Evolutionary conservation across 2,113 vertebrate genomes (phyloP), one percentile per base, ranked within the genome.

Genomic region (Corythaixoides concolor): DNA sequence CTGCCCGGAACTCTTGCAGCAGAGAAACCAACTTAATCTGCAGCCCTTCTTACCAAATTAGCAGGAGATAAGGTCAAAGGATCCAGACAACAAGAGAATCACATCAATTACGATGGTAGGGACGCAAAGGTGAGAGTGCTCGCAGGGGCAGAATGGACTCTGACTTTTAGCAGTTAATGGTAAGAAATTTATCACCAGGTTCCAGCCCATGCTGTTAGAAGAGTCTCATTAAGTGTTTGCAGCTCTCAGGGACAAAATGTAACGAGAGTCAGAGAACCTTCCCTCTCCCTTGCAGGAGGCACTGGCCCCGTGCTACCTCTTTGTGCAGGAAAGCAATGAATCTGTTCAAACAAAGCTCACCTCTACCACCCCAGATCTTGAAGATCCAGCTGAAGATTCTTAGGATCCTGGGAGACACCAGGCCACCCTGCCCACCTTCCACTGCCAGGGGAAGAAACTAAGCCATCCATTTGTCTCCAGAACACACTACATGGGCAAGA

Each of bases 161-260:
- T 88, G 85, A 73, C 78, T 95, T 94, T 72, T 53, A 88, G 30
- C 89, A 83, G 11, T 30, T 85, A 69, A 82, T 33, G 63, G 70
- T n/a, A 94, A 96, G 30, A 79, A 37, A 93, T 94, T 79, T 45
- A 91, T 94, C 89, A 93, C 11, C 64, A n/a, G 19, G 30, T 30
- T 73, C 83, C 77, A 93, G 84, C 49, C 78, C 63, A 7, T 0
- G 9, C 27, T 26, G 49, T 12, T 70, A 10, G 39, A 53, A 93
- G 45, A 82, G 49, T 5, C 12, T 96, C 81, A 89, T 43, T 63
- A 89, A 64, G 23, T 47, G 75, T 21, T 24, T 39, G 35, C 47
- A 89, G 93, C 60, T 87, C 47, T 43, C 35, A 8, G 55, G 32
- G 41, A 37, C 32, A 19, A 73, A 66, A 55, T 4, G 16, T 49